These are phyloP conservation scores for Archaeoteleia sp. DNA, from an alignment of 2,888 invertebrate species.

Conservation along the genomic window DNA sequence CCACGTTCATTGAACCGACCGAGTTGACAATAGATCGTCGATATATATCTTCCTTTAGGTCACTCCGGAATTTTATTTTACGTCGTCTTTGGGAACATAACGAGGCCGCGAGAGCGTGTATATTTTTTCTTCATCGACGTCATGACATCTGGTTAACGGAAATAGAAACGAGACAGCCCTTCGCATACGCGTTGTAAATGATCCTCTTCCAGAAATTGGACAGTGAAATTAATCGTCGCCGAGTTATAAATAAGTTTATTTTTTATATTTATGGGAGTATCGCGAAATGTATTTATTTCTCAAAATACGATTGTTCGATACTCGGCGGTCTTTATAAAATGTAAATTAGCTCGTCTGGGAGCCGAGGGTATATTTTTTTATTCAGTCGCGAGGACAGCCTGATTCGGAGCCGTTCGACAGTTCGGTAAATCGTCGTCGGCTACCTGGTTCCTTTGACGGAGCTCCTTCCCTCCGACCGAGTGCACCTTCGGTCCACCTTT, in stretches of 20 bases:
- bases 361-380: slow-evolving; percentile 33
- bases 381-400: slow-evolving; percentile 17
- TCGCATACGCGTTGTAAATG: no score
- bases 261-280: no score
- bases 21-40: slow-evolving; percentile 43
- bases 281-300: no score
- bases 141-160: no score
- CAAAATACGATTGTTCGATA: background rate
- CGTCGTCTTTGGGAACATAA: slow-evolving; percentile 29
- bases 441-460: slow-evolving; percentile 22
- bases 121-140: no score
- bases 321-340: slow-evolving; percentile 15
- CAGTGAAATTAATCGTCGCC: no score
- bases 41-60: slow-evolving; percentile 36
- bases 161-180: no score
- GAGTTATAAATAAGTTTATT: no score
- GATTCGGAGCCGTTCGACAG: slow-evolving; percentile 22
- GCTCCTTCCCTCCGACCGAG: background rate
- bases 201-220: no score
- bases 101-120: slow-evolving; percentile 17
- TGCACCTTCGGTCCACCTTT: no score
- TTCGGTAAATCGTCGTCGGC: slow-evolving; percentile 34
- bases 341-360: slow-evolving; percentile 25
- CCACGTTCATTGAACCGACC: slow-evolving; percentile 44
- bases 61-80: slow-evolving; percentile 39